Evolutionary conservation across 2,797 vertebrate genomes (phyloP).

Genomic region (Peromyscus nudipes): DNA sequence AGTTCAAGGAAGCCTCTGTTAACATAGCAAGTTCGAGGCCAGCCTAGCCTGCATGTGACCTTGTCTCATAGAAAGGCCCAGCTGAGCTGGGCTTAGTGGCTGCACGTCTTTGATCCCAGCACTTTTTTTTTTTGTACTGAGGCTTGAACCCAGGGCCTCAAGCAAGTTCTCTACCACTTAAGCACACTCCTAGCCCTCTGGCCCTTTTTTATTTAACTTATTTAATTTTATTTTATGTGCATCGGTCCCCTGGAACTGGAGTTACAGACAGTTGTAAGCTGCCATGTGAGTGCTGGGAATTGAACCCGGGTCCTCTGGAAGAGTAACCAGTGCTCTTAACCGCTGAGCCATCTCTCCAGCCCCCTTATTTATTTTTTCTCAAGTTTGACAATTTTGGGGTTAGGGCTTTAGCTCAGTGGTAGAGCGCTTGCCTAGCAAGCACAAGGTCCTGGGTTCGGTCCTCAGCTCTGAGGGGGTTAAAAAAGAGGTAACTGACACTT

Average conservation of each 20-base stretch:
- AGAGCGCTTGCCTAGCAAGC: neutral
- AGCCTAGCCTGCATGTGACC: too few relatives aligned
- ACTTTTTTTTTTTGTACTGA: neutral
- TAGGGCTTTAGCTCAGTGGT: neutral
- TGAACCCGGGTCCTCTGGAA: neutral
- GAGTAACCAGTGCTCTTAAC: neutral
- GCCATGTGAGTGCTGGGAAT: neutral
- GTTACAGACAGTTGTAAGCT: neutral
- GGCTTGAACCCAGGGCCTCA: neutral
- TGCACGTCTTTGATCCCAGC: neutral
- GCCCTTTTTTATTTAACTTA: neutral
- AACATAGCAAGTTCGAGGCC: neutral
- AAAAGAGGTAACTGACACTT: neutral
- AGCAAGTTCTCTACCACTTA: neutral
- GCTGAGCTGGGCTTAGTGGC: too few relatives aligned
- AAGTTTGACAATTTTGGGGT: neutral
- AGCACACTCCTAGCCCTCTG: neutral
- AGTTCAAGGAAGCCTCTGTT: neutral
- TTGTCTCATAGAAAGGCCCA: neutral
- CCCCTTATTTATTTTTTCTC: neutral
- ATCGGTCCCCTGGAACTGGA: neutral
- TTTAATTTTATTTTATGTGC: neutral
- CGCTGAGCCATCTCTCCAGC: neutral
- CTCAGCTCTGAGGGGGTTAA: neutral
- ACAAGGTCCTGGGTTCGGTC: neutral